These are phyloP conservation scores for Mormoops blainvillei DNA, from an alignment of 2,113 vertebrate species.

Conservation along the genomic window DNA sequence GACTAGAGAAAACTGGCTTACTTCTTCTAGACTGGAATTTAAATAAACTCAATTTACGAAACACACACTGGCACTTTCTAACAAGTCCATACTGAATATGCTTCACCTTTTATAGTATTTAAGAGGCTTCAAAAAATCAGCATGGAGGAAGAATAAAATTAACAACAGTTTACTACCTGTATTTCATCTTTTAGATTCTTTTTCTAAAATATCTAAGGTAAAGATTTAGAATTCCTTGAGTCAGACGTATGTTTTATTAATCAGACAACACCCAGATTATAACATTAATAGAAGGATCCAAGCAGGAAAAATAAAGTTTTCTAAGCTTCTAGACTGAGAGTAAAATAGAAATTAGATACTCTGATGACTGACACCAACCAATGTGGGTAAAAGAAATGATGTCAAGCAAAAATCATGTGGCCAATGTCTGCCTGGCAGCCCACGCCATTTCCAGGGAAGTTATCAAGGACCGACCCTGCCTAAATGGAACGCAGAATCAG, in stretches of 20 bases:
- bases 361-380: not conserved
- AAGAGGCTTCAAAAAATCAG: not conserved
- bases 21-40: constrained; percentile 40
- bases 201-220: not conserved
- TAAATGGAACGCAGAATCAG: not conserved
- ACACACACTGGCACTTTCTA: not conserved
- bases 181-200: constrained; percentile 6
- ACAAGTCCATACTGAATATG: not conserved
- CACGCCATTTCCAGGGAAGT: not conserved
- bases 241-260: constrained; percentile 16
- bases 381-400: constrained; percentile 40
- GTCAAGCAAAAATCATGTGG: not conserved
- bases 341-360: constrained; percentile 36
- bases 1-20: constrained; percentile 31
- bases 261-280: not conserved
- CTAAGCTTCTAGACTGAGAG: not conserved
- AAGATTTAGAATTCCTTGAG: constrained; percentile 16
- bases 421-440: not conserved
- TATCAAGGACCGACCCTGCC: not conserved
- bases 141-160: not conserved
- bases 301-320: constrained; percentile 2
- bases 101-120: not conserved
- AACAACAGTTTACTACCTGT: not conserved
- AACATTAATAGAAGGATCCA: constrained; percentile 9
- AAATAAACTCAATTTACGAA: constrained; percentile 42